Percentiles rank a stretch among this genome's conserved stretches.
phyloP scores from a whole-genome alignment of 2,113 vertebrate genomes.

The Perognathus longimembris region DNA sequence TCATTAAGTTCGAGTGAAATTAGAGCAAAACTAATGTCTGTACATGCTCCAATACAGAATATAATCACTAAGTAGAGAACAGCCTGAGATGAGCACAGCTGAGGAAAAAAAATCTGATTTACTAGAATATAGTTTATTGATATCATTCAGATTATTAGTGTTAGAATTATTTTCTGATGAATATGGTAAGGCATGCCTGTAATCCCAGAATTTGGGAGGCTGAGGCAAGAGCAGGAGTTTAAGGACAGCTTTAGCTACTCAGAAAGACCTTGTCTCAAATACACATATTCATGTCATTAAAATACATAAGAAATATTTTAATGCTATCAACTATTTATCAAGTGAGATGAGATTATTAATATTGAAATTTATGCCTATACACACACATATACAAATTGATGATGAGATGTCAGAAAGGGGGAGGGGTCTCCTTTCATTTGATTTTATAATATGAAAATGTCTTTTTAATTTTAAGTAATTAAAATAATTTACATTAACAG shows the following conservation, averaged over 20 bases:
- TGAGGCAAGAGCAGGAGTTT: too few relatives aligned
- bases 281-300: not conserved
- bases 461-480: not conserved
- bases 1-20: slow-evolving; percentile 62
- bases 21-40: slow-evolving; percentile 57
- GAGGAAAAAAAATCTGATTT: slow-evolving; percentile 5
- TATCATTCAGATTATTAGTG: not conserved
- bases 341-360: not conserved
- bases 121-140: slow-evolving; percentile 12
- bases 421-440: not conserved
- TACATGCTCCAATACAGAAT: not conserved
- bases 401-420: too few relatives aligned
- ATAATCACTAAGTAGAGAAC: not conserved
- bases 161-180: not conserved
- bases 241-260: too few relatives aligned
- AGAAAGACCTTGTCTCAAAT: too few relatives aligned
- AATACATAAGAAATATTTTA: too few relatives aligned
- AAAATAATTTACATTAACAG: not conserved
- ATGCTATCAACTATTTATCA: too few relatives aligned
- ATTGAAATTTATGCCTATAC: too few relatives aligned
- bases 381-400: too few relatives aligned
- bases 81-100: slow-evolving; percentile 1
- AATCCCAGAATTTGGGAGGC: too few relatives aligned
- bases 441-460: not conserved
- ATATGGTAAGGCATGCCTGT: too few relatives aligned